Percentiles rank a stretch among this genome's conserved stretches.
These are phyloP conservation scores for Rhodeus uyekii DNA, from an alignment of 2,797 vertebrate genomes.

Conservation along the genomic window DNA sequence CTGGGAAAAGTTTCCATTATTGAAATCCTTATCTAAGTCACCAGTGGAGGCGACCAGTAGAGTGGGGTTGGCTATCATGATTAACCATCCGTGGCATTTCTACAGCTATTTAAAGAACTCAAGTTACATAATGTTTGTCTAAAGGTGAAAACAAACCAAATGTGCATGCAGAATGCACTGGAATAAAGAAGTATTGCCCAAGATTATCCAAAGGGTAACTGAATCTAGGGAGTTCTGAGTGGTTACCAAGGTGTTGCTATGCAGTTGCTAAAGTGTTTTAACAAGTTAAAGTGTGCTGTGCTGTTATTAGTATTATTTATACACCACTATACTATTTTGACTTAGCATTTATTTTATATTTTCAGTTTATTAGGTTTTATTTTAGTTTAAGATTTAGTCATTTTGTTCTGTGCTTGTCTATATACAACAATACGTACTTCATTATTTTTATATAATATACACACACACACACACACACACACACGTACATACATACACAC, in stretches of 20 bases:
- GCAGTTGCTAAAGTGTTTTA: neutral
- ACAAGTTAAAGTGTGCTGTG: neutral
- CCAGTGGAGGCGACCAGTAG: neutral
- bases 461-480: no score
- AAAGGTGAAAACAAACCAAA: neutral
- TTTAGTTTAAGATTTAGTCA: neutral
- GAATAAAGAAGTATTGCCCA: neutral
- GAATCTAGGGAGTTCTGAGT: neutral
- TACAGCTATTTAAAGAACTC: constrained; percentile 7
- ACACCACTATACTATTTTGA: neutral
- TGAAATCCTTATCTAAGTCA: constrained; percentile 5
- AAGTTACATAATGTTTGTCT: constrained; percentile 12
- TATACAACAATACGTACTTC: no score
- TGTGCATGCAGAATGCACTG: neutral
- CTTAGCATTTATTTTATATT: neutral
- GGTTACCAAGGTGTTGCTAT: neutral
- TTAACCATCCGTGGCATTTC: constrained; percentile 16
- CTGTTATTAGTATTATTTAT: neutral
- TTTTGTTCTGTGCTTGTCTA: neutral
- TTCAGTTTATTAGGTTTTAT: neutral
- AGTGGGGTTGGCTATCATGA: constrained; percentile 2
- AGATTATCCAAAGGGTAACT: neutral
- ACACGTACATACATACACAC: no score
- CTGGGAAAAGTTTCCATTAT: neutral
- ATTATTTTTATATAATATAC: no score